A percentile compares a stretch with the other conserved stretches of the same genome.
These are phyloP conservation scores for Phoxinus dragarum DNA, from an alignment of 2,797 vertebrate genomes.

Conservation along the genomic window DNA sequence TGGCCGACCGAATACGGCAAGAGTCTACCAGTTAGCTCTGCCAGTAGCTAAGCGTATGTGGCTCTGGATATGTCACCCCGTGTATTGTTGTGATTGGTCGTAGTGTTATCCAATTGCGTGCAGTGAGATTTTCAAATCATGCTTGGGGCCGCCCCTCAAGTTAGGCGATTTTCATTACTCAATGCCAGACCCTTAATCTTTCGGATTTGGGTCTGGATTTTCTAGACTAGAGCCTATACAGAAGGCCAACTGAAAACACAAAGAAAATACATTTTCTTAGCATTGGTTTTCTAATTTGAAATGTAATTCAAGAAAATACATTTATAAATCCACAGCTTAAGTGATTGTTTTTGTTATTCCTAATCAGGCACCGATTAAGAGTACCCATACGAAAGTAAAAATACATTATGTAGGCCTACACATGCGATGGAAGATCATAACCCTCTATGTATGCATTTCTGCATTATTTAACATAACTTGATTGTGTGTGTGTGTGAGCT, in stretches of 20 bases:
- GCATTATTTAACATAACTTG: slow-evolving; percentile 46
- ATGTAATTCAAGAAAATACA: neutral
- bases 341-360: neutral
- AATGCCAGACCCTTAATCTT: too few species aligned
- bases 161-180: too few species aligned
- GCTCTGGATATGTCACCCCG: too few species aligned
- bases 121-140: too few species aligned
- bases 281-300: neutral
- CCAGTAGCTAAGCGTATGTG: too few species aligned
- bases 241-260: neutral
- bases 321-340: neutral
- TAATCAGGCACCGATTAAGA: neutral
- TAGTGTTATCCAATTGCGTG: too few species aligned
- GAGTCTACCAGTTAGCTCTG: too few species aligned
- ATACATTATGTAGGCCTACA: neutral
- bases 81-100: too few species aligned
- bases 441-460: slow-evolving; percentile 19
- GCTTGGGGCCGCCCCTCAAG: too few species aligned
- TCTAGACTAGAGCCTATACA: too few species aligned
- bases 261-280: neutral
- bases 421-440: slow-evolving; percentile 16
- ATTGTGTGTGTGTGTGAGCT: neutral
- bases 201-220: too few species aligned
- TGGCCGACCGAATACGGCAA: too few species aligned
- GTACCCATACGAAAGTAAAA: neutral